These are phyloP conservation scores for Eupsittula cactorum DNA, from an alignment of 2,113 vertebrate genomes.

Conservation along the genomic window DNA sequence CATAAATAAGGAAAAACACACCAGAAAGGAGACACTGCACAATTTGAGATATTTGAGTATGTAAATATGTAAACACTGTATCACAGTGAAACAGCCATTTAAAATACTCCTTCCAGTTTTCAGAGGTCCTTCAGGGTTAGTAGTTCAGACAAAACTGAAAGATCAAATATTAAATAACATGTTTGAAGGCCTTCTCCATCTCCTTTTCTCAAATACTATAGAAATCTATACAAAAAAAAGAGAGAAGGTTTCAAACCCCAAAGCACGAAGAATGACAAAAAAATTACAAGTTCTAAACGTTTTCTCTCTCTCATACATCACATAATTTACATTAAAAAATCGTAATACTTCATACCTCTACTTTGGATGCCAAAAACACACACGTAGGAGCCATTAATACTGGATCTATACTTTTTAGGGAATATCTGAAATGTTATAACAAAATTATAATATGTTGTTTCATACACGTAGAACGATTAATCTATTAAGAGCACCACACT, in stretches of 20 bases:
- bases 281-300: background rate
- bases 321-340: conserved; percentile 60
- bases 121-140: conserved; percentile 27
- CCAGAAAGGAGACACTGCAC: background rate
- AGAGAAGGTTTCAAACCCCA: conserved; percentile 53
- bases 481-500: conserved; percentile 63
- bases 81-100: background rate
- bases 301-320: conserved; percentile 53
- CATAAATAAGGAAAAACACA: conserved; percentile 26
- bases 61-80: background rate
- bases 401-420: conserved; percentile 98
- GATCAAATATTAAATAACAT: background rate
- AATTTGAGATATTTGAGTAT: background rate
- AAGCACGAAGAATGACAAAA: conserved; percentile 47
- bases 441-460: conserved; percentile 63
- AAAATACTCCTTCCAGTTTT: background rate
- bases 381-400: conserved; percentile 99
- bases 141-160: conserved; percentile 11
- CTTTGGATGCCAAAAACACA: conserved; percentile 99
- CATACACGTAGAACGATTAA: conserved; percentile 57
- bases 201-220: conserved; percentile 40
- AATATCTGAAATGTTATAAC: conserved; percentile 86
- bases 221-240: conserved; percentile 35
- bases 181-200: conserved; percentile 26
- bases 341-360: conserved; percentile 88